Conservation (phyloP, 2,113 vertebrate genomes). For the Salvelinus namaycush region DNA sequence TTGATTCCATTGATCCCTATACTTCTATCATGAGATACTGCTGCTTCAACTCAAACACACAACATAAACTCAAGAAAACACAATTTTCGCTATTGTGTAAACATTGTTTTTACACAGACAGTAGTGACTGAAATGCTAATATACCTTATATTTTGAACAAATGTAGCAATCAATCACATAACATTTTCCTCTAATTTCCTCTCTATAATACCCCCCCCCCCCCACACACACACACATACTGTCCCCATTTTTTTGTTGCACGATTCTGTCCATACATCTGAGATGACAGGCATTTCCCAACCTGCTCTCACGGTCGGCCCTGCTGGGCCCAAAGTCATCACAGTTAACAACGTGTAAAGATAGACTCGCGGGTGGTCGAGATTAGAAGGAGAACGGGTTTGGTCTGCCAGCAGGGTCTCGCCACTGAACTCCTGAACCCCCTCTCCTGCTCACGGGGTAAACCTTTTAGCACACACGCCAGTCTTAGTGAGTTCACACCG, state of each 20-base stretch:
- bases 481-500: conserved; percentile 56
- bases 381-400: conserved; percentile 38
- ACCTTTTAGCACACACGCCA: conserved; percentile 60
- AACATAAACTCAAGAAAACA: background rate
- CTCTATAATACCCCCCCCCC: background rate
- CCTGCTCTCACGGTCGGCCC: conserved; percentile 30
- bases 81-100: too few species aligned
- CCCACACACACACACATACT: background rate
- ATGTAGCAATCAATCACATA: conserved; percentile 15
- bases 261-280: conserved; percentile 13
- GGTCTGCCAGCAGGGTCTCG: conserved; percentile 37
- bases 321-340: conserved; percentile 32
- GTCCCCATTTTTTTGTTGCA: conserved; percentile 1
- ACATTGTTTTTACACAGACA: background rate
- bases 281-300: conserved; percentile 16
- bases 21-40: background rate
- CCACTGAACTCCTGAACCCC: conserved; percentile 64
- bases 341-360: conserved; percentile 48
- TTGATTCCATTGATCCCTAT: too few species aligned
- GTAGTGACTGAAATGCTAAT: background rate
- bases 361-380: conserved; percentile 52
- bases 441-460: conserved; percentile 40
- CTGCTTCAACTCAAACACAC: too few species aligned
- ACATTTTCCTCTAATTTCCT: conserved; percentile 14
- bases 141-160: background rate